Base-by-base conservation (phyloP, 2,113 vertebrate genomes). In the Gallinago jamesoni region DNA sequence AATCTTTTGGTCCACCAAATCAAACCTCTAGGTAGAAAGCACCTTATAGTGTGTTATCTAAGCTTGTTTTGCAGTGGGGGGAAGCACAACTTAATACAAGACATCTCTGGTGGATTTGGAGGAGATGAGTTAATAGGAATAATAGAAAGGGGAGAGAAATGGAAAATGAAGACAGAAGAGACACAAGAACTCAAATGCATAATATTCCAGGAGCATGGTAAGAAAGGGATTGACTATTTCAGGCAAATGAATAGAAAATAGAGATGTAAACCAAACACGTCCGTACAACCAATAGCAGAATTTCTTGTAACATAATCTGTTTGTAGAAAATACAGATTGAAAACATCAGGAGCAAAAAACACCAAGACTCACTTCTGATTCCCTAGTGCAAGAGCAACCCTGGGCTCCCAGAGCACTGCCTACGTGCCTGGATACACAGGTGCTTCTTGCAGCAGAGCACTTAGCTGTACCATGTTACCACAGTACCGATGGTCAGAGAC, bases 361-460 rank as follows among this genome's bases (percentile, higher is more conserved):
- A 31, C 24, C 0, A 0, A 55, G 22, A 43, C 11, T 33, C 43
- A 27, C 3, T 59, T 60, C 60, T 55, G 12, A 21, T 66, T 55
- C 25, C 31, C 14, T 18, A 76, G 7, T 60, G 10, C 37, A 47
- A 59, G 22, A 66, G 6, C n/a, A 55, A 10, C 25, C 8, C 12
- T 59, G 7, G 12, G 14, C 0, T 39, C 16, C 21, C 19, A 39
- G 25, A 17, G 13, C 0, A 0, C 18, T 23, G 1, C 31, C 10
- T 12, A 64, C 4, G 12, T 35, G 21, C 13, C 10, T 28, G 27
- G 25, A 76, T 3, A 3, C 6, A 41, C 9, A 70, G 20, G 11
- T 53, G 5, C 6, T 21, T 47, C 18, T 53, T 15, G 23, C 41
- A 56, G 31, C 11, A 43, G 14, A 50, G 13, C 22, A 43, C 8